phyloP scores from a whole-genome alignment of 2,797 vertebrate species.

The Oryzias dopingdopingensis region DNA sequence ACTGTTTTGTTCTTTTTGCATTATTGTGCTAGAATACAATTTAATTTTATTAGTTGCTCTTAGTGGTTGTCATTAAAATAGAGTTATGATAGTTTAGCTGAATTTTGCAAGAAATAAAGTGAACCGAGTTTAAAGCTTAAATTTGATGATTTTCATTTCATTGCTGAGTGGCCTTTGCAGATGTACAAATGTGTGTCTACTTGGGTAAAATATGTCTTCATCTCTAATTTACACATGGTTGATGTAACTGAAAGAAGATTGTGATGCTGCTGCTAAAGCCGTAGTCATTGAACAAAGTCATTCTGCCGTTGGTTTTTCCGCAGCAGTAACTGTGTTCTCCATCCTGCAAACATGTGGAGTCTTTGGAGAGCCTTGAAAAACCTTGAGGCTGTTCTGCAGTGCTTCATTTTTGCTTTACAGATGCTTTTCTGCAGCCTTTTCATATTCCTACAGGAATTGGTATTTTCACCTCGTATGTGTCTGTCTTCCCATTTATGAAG shows the following conservation, averaged over 20 bases:
- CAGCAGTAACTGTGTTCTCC: constrained; percentile 5
- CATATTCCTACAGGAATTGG: constrained; percentile 20
- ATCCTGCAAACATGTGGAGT: constrained; percentile 14
- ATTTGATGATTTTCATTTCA: no score
- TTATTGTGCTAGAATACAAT: no score
- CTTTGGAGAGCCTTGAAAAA: constrained; percentile 26
- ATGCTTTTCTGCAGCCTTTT: constrained; percentile 18
- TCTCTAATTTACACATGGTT: background rate
- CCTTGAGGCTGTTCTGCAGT: constrained; percentile 11
- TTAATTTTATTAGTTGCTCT: no score
- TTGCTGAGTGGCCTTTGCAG: no score
- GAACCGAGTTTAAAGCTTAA: no score
- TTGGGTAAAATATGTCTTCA: no score
- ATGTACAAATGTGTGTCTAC: no score
- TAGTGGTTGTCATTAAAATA: no score
- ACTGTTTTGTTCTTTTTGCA: no score
- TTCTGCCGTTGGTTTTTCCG: constrained; percentile 1
- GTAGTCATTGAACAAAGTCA: background rate
- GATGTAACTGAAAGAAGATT: background rate
- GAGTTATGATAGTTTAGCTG: no score
- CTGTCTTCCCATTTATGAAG: constrained; percentile 32
- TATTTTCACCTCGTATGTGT: constrained; percentile 36
- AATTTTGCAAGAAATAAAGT: no score
- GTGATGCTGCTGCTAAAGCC: background rate
- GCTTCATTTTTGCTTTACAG: constrained; percentile 30